Evolutionary conservation across 2,797 vertebrate genomes (phyloP).

Genomic region (Remorina albescens): DNA sequence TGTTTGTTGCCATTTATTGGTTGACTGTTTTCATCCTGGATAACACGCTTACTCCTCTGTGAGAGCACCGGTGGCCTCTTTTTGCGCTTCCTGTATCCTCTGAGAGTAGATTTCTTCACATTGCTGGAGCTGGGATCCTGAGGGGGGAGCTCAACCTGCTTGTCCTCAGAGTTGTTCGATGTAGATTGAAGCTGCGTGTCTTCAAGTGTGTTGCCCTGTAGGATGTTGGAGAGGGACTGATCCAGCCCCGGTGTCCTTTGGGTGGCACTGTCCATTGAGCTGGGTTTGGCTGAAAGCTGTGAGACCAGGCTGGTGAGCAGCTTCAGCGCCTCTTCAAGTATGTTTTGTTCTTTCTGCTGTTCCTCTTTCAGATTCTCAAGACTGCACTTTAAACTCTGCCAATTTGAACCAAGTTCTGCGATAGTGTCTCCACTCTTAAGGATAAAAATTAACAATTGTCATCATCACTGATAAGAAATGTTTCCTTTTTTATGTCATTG

Average conservation of each 20-base stretch:
- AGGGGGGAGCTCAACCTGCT: slow-evolving; percentile 12
- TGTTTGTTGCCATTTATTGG: slow-evolving; percentile 38
- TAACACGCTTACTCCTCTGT: slow-evolving; percentile 49
- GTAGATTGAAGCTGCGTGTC: neutral
- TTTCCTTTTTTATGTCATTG: neutral
- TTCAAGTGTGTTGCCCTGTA: slow-evolving; percentile 50
- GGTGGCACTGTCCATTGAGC: slow-evolving; percentile 70
- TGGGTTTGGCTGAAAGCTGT: slow-evolving; percentile 52
- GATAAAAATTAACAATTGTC: slow-evolving; percentile 25
- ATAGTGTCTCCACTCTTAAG: slow-evolving; percentile 64
- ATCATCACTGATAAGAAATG: slow-evolving; percentile 19
- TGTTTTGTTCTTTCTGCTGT: slow-evolving; percentile 68
- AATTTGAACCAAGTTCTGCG: slow-evolving; percentile 67
- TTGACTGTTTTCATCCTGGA: slow-evolving; percentile 58
- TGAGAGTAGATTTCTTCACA: slow-evolving; percentile 41
- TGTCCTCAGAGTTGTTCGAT: slow-evolving; percentile 16
- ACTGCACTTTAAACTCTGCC: slow-evolving; percentile 73
- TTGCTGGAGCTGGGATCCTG: neutral
- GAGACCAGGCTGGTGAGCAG: slow-evolving; percentile 71
- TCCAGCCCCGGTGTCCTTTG: slow-evolving; percentile 81
- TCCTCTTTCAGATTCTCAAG: slow-evolving; percentile 74
- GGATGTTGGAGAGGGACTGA: slow-evolving; percentile 37
- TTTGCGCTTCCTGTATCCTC: slow-evolving; percentile 48
- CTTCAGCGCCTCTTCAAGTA: slow-evolving; percentile 77
- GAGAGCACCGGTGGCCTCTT: slow-evolving; percentile 69